Conservation (phyloP, 2,888 invertebrate species). For the Nipponacmea schrenckii region DNA sequence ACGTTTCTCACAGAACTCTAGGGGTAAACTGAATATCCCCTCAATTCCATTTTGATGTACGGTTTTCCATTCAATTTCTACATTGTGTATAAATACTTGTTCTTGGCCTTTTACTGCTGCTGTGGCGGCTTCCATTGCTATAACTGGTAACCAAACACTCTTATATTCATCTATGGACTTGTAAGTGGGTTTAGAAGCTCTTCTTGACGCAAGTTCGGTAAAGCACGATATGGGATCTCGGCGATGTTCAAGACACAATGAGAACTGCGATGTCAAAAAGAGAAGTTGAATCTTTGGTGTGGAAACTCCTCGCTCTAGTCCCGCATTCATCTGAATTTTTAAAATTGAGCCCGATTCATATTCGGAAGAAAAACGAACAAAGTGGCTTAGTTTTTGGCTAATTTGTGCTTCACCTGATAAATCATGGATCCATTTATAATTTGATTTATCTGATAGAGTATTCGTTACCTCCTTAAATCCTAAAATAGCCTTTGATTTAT, state of each 20-base stretch:
- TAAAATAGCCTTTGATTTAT: neutral
- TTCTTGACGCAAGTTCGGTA: constrained; percentile 13
- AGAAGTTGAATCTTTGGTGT: constrained; percentile 56
- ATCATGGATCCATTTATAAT: no score
- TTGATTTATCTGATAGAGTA: no score
- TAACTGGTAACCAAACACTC: constrained; percentile 50
- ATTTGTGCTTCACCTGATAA: no score
- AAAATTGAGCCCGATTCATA: neutral
- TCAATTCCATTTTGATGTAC: constrained; percentile 4
- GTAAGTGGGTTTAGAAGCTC: constrained; percentile 36
- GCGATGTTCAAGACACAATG: constrained; percentile 60
- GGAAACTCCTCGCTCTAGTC: constrained; percentile 44
- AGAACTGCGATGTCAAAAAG: constrained; percentile 48
- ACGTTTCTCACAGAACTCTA: constrained; percentile 45
- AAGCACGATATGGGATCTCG: constrained; percentile 50
- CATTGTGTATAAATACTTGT: constrained; percentile 50
- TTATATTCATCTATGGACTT: constrained; percentile 45
- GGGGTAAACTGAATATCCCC: constrained; percentile 40
- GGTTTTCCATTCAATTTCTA: constrained; percentile 48
- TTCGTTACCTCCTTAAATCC: neutral
- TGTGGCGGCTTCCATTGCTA: constrained; percentile 53
- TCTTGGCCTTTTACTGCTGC: constrained; percentile 43
- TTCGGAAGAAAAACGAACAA: neutral
- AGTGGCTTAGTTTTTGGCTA: no score
- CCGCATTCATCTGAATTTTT: constrained; percentile 49